Evolutionary conservation across 92 coral and sea anemone species (phyloP).

Genomic region (Heteractis magnifica): DNA sequence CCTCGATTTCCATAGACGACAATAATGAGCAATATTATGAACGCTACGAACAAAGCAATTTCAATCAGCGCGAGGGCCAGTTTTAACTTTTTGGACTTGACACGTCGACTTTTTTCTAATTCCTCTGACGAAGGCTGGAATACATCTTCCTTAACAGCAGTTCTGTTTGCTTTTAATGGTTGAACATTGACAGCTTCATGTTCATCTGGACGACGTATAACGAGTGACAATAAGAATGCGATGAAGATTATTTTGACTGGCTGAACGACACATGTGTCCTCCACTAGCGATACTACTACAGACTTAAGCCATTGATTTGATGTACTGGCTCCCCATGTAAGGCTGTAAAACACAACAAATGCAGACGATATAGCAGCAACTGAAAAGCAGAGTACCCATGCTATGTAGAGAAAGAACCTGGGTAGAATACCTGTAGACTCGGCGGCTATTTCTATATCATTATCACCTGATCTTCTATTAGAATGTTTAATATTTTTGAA

Average conservation of each 20-base stretch:
- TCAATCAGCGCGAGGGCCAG: conserved; percentile 67
- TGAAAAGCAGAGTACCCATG: conserved; percentile 65
- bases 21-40: conserved; percentile 64
- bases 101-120: conserved; percentile 58
- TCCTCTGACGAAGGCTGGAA: conserved; percentile 35
- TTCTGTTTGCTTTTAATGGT: conserved; percentile 28
- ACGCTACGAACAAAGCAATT: conserved; percentile 60
- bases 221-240: conserved; percentile 66
- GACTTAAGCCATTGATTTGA: conserved; percentile 84
- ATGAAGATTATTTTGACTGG: conserved; percentile 71
- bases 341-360: conserved; percentile 79
- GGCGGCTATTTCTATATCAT: conserved; percentile 24
- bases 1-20: conserved; percentile 86
- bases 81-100: conserved; percentile 55
- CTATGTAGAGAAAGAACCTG: conserved; percentile 69
- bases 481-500: conserved; percentile 64
- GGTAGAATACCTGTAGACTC: conserved; percentile 63
- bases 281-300: conserved; percentile 64
- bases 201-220: conserved; percentile 61
- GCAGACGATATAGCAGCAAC: conserved; percentile 64
- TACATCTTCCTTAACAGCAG: neutral
- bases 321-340: conserved; percentile 72
- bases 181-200: conserved; percentile 56
- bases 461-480: neutral
- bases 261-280: conserved; percentile 70